Evolutionary conservation across 2,888 invertebrate species (phyloP).

Genomic region (Priocnemis perturbator): DNA sequence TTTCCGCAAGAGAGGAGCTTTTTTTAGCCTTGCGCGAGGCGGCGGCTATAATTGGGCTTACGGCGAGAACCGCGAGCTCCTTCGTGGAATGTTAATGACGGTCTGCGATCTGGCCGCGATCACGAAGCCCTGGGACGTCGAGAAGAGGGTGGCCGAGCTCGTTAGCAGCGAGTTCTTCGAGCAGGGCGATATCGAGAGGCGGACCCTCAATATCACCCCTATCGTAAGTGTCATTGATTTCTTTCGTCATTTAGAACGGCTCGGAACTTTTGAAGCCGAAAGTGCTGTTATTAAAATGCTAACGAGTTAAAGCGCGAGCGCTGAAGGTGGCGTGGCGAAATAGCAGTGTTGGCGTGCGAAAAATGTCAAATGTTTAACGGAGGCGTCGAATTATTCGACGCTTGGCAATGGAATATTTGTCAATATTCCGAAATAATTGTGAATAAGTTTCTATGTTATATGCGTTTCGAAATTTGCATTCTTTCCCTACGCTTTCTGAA

Average conservation of each 20-base stretch:
- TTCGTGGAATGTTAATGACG: slow-evolving; percentile 96
- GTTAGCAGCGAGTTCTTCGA: slow-evolving; percentile 96
- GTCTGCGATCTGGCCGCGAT: slow-evolving; percentile 96
- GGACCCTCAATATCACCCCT: slow-evolving; percentile 92
- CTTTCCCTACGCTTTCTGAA: too few species aligned
- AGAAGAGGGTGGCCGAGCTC: slow-evolving; percentile 92
- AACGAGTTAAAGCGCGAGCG: too few species aligned
- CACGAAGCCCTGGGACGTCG: slow-evolving; percentile 95
- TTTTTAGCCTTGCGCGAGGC: slow-evolving; percentile 83
- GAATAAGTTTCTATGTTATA: too few species aligned
- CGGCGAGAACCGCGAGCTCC: slow-evolving; percentile 86
- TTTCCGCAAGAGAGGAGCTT: slow-evolving; percentile 93
- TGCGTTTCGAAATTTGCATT: not conserved
- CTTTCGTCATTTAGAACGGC: not conserved
- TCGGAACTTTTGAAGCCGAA: not conserved
- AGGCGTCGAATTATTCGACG: too few species aligned
- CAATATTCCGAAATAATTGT: too few species aligned
- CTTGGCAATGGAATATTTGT: too few species aligned
- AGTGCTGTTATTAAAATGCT: not conserved
- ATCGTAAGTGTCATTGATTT: slow-evolving; percentile 80
- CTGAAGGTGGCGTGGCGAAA: too few species aligned
- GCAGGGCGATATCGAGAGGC: slow-evolving; percentile 93
- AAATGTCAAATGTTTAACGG: too few species aligned
- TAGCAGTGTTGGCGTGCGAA: too few species aligned
- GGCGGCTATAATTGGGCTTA: slow-evolving; percentile 81